These are phyloP conservation scores for Yponomeuta sedellus DNA, from an alignment of 2,888 invertebrate genomes.

Conservation along the genomic window DNA sequence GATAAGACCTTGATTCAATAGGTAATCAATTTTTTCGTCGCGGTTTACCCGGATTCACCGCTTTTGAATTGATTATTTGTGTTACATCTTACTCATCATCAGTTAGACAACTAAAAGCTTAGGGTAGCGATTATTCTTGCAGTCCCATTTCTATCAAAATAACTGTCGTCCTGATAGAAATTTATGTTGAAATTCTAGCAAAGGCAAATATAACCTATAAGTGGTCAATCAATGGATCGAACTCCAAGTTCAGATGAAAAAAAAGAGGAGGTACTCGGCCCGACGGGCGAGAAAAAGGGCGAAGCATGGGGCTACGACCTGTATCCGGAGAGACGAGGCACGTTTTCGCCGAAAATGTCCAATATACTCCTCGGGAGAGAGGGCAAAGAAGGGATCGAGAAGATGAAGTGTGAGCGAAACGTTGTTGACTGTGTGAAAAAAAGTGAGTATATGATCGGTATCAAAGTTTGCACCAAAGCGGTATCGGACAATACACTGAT, in stretches of 20 bases:
- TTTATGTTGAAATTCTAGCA: background rate
- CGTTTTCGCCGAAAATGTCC: constrained; percentile 71
- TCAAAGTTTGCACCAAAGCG: too few species aligned
- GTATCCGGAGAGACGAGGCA: constrained; percentile 87
- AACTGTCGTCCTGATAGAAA: background rate
- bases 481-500: too few species aligned
- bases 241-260: constrained; percentile 21
- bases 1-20: too few species aligned
- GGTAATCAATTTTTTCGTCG: too few species aligned
- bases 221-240: background rate
- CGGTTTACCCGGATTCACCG: too few species aligned
- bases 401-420: constrained; percentile 87
- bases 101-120: too few species aligned
- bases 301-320: constrained; percentile 84
- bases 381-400: constrained; percentile 82
- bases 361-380: constrained; percentile 79
- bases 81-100: background rate
- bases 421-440: constrained; percentile 84
- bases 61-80: background rate
- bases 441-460: constrained; percentile 76
- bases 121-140: too few species aligned
- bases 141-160: background rate
- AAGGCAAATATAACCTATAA: constrained; percentile 7
- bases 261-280: constrained; percentile 36
- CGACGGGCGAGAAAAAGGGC: background rate